Conservation (phyloP, 2,797 vertebrate genomes). For the Thamnophis elegans region DNA sequence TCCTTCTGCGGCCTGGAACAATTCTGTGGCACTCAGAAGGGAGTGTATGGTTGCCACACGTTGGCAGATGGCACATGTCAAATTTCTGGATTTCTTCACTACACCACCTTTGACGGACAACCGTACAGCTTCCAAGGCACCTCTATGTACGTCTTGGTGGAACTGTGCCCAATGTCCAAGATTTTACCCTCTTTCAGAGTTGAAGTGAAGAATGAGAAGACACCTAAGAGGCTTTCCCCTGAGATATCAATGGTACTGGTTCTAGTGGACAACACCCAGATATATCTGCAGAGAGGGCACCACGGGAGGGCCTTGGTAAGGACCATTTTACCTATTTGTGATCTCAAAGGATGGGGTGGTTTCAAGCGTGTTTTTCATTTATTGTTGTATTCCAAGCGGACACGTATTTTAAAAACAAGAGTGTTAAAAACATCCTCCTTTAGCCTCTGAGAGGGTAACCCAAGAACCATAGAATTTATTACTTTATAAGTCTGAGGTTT, state of each 20-base stretch:
- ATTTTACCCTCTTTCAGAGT: slow-evolving; percentile 37
- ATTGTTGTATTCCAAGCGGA: not conserved
- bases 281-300: slow-evolving; percentile 19
- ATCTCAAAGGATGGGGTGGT: not conserved
- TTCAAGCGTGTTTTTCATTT: not conserved
- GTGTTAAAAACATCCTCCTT: not conserved
- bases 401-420: not conserved
- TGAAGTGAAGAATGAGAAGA: slow-evolving; percentile 46
- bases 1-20: slow-evolving; percentile 38
- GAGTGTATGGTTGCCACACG: slow-evolving; percentile 51
- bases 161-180: slow-evolving; percentile 27
- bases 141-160: slow-evolving; percentile 47
- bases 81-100: slow-evolving; percentile 52
- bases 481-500: not conserved
- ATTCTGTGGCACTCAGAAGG: slow-evolving; percentile 32
- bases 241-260: slow-evolving; percentile 28
- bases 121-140: not conserved
- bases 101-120: slow-evolving; percentile 10
- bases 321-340: not conserved
- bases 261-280: slow-evolving; percentile 29
- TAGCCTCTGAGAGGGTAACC: not conserved
- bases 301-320: slow-evolving; percentile 41
- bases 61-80: slow-evolving; percentile 46
- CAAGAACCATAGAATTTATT: not conserved
- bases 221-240: not conserved